These are phyloP conservation scores for Seladonia tumulorum DNA, from an alignment of 2,888 invertebrate species.

Conservation along the genomic window DNA sequence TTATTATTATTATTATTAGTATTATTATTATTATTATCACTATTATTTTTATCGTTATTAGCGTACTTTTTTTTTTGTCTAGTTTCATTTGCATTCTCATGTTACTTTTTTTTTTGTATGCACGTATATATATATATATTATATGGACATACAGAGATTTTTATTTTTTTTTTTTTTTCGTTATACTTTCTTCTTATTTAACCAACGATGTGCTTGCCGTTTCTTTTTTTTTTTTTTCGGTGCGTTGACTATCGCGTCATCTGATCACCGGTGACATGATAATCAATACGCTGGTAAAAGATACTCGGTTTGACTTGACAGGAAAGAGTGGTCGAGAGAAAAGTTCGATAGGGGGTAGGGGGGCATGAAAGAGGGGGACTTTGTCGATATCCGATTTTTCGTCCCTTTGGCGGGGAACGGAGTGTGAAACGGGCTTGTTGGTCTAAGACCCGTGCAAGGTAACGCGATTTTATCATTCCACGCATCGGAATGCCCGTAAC, in stretches of 20 bases:
- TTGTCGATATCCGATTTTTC: constrained; percentile 9
- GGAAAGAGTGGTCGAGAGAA: constrained; percentile 9
- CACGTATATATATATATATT: background rate
- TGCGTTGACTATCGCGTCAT: constrained; percentile 16
- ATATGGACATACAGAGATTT: background rate
- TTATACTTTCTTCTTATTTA: constrained; percentile 2
- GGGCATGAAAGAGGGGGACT: constrained; percentile 10
- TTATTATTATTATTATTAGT: background rate
- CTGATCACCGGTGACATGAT: constrained; percentile 2
- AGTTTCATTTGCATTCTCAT: background rate
- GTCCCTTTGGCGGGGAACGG: constrained; percentile 8
- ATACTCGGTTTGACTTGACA: constrained; percentile 9
- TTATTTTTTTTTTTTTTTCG: background rate
- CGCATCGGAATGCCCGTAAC: background rate
- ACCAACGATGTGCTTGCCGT: background rate
- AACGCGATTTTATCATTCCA: background rate
- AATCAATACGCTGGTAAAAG: background rate
- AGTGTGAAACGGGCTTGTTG: background rate
- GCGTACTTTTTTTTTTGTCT: background rate
- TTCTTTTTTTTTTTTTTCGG: no score
- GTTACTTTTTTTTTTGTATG: background rate
- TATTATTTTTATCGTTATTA: background rate
- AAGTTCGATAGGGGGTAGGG: background rate
- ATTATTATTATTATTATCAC: background rate
- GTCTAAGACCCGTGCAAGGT: background rate